These are phyloP conservation scores for Drosophila quinaria DNA, from an alignment of 2,888 invertebrate genomes.

Conservation along the genomic window DNA sequence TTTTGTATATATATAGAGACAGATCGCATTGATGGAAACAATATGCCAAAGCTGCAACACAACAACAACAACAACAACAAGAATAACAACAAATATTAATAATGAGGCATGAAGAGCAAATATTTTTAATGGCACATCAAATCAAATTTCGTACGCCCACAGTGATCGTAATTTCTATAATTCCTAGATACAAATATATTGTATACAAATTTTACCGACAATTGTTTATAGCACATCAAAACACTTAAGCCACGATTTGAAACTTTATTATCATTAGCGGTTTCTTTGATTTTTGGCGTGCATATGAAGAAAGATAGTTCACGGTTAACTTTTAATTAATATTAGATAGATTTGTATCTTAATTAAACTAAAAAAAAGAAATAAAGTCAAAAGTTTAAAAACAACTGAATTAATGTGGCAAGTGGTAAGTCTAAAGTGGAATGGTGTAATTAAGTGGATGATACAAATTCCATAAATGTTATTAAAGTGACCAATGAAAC, in stretches of 20 bases:
- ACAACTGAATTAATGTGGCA: neutral
- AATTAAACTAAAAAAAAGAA: neutral
- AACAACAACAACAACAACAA: slow-evolving; percentile 2
- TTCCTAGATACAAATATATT: slow-evolving; percentile 42
- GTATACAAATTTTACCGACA: slow-evolving; percentile 18
- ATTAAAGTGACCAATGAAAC: too few relatives aligned
- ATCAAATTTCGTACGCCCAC: slow-evolving; percentile 66
- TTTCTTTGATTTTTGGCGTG: slow-evolving; percentile 18
- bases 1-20: neutral
- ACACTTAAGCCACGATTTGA: slow-evolving; percentile 52
- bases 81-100: slow-evolving; percentile 29
- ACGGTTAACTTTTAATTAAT: slow-evolving; percentile 6
- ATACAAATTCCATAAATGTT: too few relatives aligned
- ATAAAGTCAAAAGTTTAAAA: neutral
- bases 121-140: slow-evolving; percentile 59
- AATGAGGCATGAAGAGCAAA: slow-evolving; percentile 49
- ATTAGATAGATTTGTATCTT: slow-evolving; percentile 12
- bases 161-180: slow-evolving; percentile 32
- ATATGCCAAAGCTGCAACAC: slow-evolving; percentile 49
- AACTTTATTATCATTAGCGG: slow-evolving; percentile 54
- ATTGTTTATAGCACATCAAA: slow-evolving; percentile 50
- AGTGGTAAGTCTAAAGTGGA: neutral
- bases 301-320: neutral
- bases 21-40: slow-evolving; percentile 52
- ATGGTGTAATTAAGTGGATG: too few relatives aligned